A percentile compares a stretch with the other conserved stretches of the same genome.
Conservation (phyloP, 2,113 vertebrate genomes). For the Oncorhynchus keta region DNA sequence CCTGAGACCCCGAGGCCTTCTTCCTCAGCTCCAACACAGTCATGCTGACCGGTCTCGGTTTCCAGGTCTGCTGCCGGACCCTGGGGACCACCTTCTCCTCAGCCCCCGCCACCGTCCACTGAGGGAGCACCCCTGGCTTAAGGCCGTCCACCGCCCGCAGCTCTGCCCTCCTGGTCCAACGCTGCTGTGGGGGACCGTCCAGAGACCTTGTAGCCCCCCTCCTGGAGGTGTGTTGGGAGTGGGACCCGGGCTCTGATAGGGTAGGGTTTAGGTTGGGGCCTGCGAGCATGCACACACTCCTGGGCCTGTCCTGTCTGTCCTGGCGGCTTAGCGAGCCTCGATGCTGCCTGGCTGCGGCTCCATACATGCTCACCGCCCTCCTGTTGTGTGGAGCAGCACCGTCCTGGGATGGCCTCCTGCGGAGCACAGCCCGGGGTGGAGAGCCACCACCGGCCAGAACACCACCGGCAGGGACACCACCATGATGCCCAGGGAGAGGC, state of each 20-base stretch:
- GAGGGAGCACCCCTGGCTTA: constrained; percentile 31
- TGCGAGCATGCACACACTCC: constrained; percentile 78
- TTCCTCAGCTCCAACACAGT: constrained; percentile 83
- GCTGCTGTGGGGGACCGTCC: constrained; percentile 67
- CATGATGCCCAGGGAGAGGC: constrained; percentile 39
- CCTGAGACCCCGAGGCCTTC: constrained; percentile 47
- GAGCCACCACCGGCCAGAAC: constrained; percentile 39
- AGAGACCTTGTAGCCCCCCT: constrained; percentile 36
- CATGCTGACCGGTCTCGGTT: constrained; percentile 83
- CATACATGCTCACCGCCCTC: constrained; percentile 75
- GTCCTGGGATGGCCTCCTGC: constrained; percentile 52
- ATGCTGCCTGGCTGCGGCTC: constrained; percentile 52
- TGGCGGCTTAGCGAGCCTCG: constrained; percentile 60
- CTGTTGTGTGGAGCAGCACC: constrained; percentile 40
- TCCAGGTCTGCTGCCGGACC: constrained; percentile 49
- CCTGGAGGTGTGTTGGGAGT: constrained; percentile 35
- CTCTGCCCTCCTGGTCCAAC: constrained; percentile 60
- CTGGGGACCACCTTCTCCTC: constrained; percentile 47
- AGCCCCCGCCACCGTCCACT: background rate
- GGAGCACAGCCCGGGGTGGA: constrained; percentile 56
- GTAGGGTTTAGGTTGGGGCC: constrained; percentile 36
- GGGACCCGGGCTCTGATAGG: constrained; percentile 15
- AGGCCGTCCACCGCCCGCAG: constrained; percentile 66
- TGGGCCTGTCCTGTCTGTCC: constrained; percentile 67
- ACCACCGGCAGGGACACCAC: constrained; percentile 24